Evolutionary conservation across 2,888 invertebrate genomes (phyloP), one percentile per base, ranked within the genome.

Genomic region (Drosophila eohydei): DNA sequence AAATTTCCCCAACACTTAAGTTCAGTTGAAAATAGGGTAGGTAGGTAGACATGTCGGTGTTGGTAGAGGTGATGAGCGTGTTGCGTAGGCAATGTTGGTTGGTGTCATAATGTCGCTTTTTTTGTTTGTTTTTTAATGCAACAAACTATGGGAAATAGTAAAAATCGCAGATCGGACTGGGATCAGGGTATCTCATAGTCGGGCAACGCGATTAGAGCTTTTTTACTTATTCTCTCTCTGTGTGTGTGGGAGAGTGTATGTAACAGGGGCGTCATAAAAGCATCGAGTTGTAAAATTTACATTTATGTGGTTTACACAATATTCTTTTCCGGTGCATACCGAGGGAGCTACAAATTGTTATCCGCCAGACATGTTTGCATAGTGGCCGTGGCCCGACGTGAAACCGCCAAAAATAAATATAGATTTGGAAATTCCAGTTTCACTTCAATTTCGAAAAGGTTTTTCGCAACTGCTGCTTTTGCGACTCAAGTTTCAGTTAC

Each of bases 241-340:
- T 21, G 21, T 21, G 21, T 21, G 21, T 21, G 21, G 1, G 21
- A 21, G 21, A 21, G 16, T 50, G 38, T n/a, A 21, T 41, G 34
- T 62, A 48, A 58, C 58, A 62, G 55, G 58, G 54, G 62, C 34
- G 69, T 30, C 44, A 51, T 69, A 59, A 54, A 51, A 54, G 40
- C 58, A 65, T 60, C 57, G 65, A 75, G 84, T 68, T 79, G 70
- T 75, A 71, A 84, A 81, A 81, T 85, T 54, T 65, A 69, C 65
- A 78, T 86, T 72, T 64, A 60, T 66, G 71, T 67, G 63, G 68
- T 58, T 77, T 69, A 61, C 61, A 75, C 62, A 48, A 58, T 58
- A 41, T 52, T 14, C 40, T 40, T 46, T 75, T 75, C 38, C 36
- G 44, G 50, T 56, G 44, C 21, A 16, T 48, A 21, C 21, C 44